Percentiles rank a stretch among this genome's conserved stretches.
These are phyloP conservation scores for Reticulitermes lucifugus DNA, from an alignment of 2,888 invertebrate genomes.

Conservation along the genomic window DNA sequence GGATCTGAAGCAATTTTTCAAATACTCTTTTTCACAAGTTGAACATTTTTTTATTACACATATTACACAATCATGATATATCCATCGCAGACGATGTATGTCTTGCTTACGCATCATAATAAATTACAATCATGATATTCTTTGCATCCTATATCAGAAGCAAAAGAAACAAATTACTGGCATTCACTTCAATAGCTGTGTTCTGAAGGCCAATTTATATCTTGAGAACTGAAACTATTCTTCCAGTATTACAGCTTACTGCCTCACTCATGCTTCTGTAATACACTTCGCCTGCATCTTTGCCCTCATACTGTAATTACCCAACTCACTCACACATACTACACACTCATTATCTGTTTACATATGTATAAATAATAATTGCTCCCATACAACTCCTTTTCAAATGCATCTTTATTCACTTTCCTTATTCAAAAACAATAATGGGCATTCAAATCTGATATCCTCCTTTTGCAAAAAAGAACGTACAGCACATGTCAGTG, in stretches of 20 bases:
- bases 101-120: neutral
- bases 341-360: neutral
- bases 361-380: conserved; percentile 8
- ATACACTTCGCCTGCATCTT: neutral
- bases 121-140: neutral
- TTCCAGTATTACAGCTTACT: neutral
- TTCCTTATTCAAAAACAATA: neutral
- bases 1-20: conserved; percentile 12
- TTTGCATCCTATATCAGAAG: neutral
- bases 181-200: neutral
- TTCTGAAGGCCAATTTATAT: neutral
- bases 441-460: neutral
- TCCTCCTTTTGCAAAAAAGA: neutral
- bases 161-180: neutral
- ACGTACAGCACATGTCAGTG: neutral
- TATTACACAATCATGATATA: conserved; percentile 32
- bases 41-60: conserved; percentile 31
- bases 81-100: neutral
- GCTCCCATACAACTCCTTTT: neutral
- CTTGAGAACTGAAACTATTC: neutral
- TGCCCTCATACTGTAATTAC: neutral
- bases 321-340: conserved; percentile 14
- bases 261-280: neutral
- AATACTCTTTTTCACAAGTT: conserved; percentile 17
- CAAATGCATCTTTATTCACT: neutral